phyloP scores from a whole-genome alignment of 2,797 vertebrate genomes.

The Acanthurus leucopareius region DNA sequence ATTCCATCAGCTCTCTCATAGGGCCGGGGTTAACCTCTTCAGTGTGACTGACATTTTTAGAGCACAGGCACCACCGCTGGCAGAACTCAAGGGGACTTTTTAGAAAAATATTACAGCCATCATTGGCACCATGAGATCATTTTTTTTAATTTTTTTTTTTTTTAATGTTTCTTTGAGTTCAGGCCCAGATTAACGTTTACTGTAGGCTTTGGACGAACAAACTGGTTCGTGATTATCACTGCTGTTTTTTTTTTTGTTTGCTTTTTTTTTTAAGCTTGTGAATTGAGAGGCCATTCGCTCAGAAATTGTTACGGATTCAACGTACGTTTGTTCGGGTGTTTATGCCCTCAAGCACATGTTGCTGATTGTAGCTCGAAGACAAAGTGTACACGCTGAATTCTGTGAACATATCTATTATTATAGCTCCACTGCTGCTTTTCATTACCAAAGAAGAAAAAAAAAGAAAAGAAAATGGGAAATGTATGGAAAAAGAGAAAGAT shows the following conservation, averaged over 20 bases:
- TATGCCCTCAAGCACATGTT: constrained; percentile 53
- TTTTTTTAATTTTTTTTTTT: constrained; percentile 55
- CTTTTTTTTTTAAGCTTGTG: constrained; percentile 20
- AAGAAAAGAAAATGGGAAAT: constrained; percentile 35
- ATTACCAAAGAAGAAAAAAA: constrained; percentile 21
- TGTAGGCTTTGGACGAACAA: constrained; percentile 53
- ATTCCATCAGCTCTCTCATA: constrained; percentile 73
- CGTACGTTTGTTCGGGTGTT: constrained; percentile 55
- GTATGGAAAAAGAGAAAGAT: constrained; percentile 55
- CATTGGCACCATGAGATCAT: constrained; percentile 66
- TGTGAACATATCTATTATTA: constrained; percentile 48
- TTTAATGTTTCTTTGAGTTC: constrained; percentile 66
- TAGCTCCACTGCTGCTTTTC: constrained; percentile 46
- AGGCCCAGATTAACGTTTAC: constrained; percentile 70
- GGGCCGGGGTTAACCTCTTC: constrained; percentile 78
- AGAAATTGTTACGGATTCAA: constrained; percentile 21
- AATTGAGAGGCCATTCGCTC: constrained; percentile 62
- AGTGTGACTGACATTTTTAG: constrained; percentile 84
- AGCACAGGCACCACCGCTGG: constrained; percentile 75
- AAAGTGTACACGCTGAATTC: constrained; percentile 54
- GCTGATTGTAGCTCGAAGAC: constrained; percentile 58
- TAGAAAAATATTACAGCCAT: constrained; percentile 71
- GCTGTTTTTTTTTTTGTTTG: constrained; percentile 33
- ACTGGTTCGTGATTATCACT: constrained; percentile 57
- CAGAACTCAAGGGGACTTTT: constrained; percentile 68